A percentile compares a stretch with the other conserved stretches of the same genome.
Conservation (phyloP, 2,113 vertebrate genomes). For the Sorex fumeus region DNA sequence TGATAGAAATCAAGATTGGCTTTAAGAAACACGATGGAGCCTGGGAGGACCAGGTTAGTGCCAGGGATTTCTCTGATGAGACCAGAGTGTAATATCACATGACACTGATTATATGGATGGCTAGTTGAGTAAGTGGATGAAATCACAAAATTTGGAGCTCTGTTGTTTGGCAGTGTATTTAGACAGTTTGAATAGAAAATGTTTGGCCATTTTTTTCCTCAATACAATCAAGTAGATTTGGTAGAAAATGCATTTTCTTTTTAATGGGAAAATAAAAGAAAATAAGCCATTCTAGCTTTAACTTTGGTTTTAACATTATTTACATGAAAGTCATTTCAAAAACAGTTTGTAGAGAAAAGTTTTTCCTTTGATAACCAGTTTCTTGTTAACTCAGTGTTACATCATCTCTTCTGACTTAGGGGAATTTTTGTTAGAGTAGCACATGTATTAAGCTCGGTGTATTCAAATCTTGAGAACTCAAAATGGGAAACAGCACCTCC, state of each 20-base stretch:
- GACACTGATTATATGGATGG: background rate
- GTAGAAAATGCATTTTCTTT: background rate
- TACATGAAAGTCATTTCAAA: constrained; percentile 15
- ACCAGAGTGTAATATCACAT: background rate
- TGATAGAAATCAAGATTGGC: background rate
- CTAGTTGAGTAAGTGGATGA: background rate
- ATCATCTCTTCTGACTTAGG: constrained; percentile 32
- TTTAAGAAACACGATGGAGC: constrained; percentile 8
- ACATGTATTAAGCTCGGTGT: background rate
- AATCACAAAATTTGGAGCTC: background rate
- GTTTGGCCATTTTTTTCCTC: background rate
- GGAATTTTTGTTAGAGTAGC: background rate
- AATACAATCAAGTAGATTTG: background rate
- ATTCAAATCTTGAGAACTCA: background rate
- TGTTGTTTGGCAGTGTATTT: constrained; percentile 29
- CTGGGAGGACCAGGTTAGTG: background rate
- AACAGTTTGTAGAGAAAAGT: background rate
- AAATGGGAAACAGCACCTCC: background rate
- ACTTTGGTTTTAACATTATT: background rate
- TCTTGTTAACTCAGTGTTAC: background rate
- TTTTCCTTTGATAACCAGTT: background rate
- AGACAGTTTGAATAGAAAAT: background rate
- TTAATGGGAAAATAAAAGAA: background rate
- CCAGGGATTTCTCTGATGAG: background rate
- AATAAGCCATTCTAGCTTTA: background rate